Evolutionary conservation across 2,113 vertebrate genomes (phyloP).

Genomic region (Prunella himalayana): DNA sequence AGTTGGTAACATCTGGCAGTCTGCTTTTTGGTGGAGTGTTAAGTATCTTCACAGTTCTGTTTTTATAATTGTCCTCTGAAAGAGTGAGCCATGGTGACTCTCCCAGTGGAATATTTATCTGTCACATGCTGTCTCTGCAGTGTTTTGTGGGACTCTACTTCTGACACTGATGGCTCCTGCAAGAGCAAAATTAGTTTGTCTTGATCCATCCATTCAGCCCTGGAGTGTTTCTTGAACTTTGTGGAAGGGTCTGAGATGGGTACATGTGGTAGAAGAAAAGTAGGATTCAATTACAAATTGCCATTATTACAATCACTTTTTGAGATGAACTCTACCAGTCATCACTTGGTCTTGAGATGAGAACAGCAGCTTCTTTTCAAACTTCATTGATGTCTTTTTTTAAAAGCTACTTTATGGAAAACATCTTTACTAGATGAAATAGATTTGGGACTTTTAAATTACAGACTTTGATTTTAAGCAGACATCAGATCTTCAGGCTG

Average conservation of each 20-base stretch:
- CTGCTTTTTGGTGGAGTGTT: not conserved
- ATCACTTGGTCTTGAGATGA: not conserved
- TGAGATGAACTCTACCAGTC: rapidly evolving
- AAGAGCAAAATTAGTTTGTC: not conserved
- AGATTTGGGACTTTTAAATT: not conserved
- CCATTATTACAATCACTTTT: not conserved
- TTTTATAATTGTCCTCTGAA: not conserved
- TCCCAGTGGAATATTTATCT: not conserved
- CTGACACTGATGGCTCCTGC: not conserved
- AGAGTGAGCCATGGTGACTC: not conserved
- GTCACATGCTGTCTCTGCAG: not conserved
- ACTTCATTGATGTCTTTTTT: not conserved
- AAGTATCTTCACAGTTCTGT: conserved; percentile 9
- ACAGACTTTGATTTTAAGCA: not conserved
- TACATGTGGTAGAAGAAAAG: not conserved
- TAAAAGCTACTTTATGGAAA: not conserved
- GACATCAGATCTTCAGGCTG: not conserved
- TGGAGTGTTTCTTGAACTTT: not conserved
- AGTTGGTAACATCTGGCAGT: not conserved
- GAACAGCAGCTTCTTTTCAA: not conserved
- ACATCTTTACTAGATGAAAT: not conserved
- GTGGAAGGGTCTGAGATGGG: not conserved
- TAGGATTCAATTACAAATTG: not conserved
- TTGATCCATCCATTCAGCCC: not conserved
- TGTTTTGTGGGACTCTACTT: not conserved